phyloP scores from a whole-genome alignment of 2,888 invertebrate genomes.

The Phyllotreta cruciferae region DNA sequence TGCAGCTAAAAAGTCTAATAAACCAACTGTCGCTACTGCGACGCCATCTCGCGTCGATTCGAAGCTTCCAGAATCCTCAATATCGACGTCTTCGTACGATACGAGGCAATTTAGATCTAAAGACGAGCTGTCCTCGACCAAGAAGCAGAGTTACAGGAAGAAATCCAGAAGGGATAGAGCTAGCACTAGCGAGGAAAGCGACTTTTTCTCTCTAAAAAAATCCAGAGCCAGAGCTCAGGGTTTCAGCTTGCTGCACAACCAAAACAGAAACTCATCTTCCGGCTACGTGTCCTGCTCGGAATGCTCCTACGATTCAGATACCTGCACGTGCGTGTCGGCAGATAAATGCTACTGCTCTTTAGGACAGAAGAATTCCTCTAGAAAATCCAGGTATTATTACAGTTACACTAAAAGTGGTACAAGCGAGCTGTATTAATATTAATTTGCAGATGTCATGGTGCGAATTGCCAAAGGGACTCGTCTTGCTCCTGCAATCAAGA shows the following conservation, averaged over 20 bases:
- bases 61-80: slow-evolving; percentile 65
- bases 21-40: slow-evolving; percentile 6
- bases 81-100: slow-evolving; percentile 70
- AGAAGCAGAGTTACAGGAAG: slow-evolving; percentile 52
- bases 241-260: slow-evolving; percentile 41
- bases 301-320: slow-evolving; percentile 85
- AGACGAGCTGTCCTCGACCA: slow-evolving; percentile 56
- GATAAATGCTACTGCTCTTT: slow-evolving; percentile 88
- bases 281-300: slow-evolving; percentile 88
- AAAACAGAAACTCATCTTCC: slow-evolving; percentile 62
- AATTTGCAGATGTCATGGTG: slow-evolving; percentile 25
- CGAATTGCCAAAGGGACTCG: slow-evolving; percentile 59
- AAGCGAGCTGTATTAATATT: too few relatives aligned
- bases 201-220: slow-evolving; percentile 58
- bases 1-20: slow-evolving; percentile 10
- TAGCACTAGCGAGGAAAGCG: slow-evolving; percentile 61
- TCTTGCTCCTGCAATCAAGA: slow-evolving; percentile 69
- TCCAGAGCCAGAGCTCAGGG: slow-evolving; percentile 51
- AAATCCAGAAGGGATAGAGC: slow-evolving; percentile 48
- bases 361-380: slow-evolving; percentile 62
- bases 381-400: slow-evolving; percentile 34
- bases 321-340: slow-evolving; percentile 76
- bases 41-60: slow-evolving; percentile 29
- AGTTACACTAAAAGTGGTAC: too few relatives aligned
- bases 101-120: slow-evolving; percentile 69